Evolutionary conservation across 2,888 invertebrate species (phyloP), one percentile per base, ranked within the genome.

Genomic region (Mimas tiliae): DNA sequence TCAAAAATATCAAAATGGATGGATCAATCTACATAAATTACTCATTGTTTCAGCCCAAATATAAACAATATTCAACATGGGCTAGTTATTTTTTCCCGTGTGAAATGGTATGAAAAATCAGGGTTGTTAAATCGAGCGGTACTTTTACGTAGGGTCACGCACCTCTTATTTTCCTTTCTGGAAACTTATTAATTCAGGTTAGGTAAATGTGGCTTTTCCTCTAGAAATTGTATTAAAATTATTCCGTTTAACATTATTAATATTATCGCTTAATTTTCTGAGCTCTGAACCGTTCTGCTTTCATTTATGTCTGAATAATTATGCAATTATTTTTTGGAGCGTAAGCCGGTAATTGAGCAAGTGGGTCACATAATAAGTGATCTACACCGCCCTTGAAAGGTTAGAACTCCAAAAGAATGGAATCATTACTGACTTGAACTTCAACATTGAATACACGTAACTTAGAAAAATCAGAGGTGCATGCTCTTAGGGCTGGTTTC

Each of bases 41-140:
- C 16, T 48, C 48, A 16, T 48, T 47, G 27, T 47, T 16, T 16
- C 48, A 7, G 6, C 48, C 48, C 48, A 16, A 48, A 16, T 48
- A 48, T 16, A 48, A 48, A 48, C 16, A 48, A 48, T n/a, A 48
- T 48, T 48, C n/a, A 16, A 16, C 16, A 16, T 16, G 6, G 48
- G 16, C 48, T 4, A 48, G 45, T 50, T 7, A 50, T 50, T 50
- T 9, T 50, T 19, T 50, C 19, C 19, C 48, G n/a, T 50, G 51
- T 51, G 51, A 51, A 51, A 51, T 27, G 21, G 51, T 6, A 21
- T 27, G 51, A 51, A 51, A 51, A 51, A 51, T 51, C 51, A 21
- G 51, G 19, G 51, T 21, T 51, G 51, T 51, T 51, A 51, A 51
- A 51, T 51, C 51, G 51, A 21, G 51, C 51, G 51, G 1, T 16